Evolutionary conservation across 1,140 invertebrate species (phyloP).

Genomic region (Gerris buenoi): DNA sequence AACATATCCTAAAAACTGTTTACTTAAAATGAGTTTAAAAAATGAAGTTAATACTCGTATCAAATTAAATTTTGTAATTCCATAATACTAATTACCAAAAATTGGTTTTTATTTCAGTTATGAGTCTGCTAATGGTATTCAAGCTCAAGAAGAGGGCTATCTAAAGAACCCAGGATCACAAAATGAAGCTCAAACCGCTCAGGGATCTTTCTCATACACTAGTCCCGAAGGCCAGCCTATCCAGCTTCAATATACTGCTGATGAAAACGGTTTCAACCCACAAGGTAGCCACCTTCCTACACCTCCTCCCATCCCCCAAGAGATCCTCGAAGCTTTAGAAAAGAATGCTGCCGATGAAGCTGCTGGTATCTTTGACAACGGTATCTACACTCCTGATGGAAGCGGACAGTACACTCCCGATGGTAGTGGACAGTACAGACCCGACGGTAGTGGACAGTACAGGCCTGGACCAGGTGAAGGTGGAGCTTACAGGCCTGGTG

Average conservation of each 20-base stretch:
- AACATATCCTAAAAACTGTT: too few species aligned
- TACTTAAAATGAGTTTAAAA: too few species aligned
- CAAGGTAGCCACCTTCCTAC: constrained; percentile 39
- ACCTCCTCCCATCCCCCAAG: constrained; percentile 29
- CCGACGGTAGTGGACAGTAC: too few species aligned
- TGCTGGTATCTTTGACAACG: constrained; percentile 21
- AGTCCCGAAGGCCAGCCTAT: constrained; percentile 54
- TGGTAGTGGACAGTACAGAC: neutral
- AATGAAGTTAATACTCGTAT: too few species aligned
- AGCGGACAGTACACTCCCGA: constrained; percentile 4
- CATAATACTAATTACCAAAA: too few species aligned
- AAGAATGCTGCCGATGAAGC: constrained; percentile 34
- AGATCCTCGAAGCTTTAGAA: constrained; percentile 28
- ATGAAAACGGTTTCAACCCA: constrained; percentile 46
- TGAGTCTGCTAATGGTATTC: constrained; percentile 54
- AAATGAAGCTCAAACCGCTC: constrained; percentile 23
- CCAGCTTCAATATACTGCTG: constrained; percentile 51
- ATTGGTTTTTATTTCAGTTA: constrained; percentile 41
- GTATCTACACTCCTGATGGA: constrained; percentile 15
- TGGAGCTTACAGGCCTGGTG: too few species aligned
- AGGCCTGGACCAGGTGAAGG: too few species aligned
- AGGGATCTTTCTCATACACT: constrained; percentile 39
- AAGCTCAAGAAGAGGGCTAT: constrained; percentile 40
- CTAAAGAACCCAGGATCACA: too few species aligned
- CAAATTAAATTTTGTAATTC: too few species aligned